Evolutionary conservation across 1,140 invertebrate genomes (phyloP), one percentile per base, ranked within the genome.

Genomic region (Laupala kohalensis): DNA sequence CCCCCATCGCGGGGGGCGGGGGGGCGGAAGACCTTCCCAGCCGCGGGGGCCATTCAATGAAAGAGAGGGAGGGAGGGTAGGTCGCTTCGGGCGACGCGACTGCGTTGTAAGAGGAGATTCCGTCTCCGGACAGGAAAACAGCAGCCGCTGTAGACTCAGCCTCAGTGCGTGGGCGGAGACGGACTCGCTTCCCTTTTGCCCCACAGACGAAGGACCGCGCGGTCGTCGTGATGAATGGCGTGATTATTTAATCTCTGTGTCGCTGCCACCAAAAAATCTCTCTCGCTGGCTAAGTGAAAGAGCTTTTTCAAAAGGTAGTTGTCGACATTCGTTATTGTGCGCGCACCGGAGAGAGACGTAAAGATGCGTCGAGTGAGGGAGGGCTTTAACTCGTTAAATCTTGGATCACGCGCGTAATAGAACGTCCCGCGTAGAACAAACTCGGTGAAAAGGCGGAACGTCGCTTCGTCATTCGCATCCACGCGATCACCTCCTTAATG

Each of bases 31-130:
- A 23, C 37, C 69, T n/a, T 28, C 69, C 53, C 69, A 29, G 25
- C 29, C 29, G 29, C 69, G 27, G 19, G n/a, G 4, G 25, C 69
- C 53, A 30, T 70, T 64, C 25, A 69, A 69, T 69, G 68, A 28
- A 69, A 5, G 13, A 28, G 28, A 53, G 26, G 26, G 68, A 25
- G 68, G 68, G 28, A 69, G 27, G 68, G 68, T 25, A 66, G 65
- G 27, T 15, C 25, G 19, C 24, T 26, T 26, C 27, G 67, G 37
- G 1, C 6, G 30, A 6, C 30, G 30, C 30, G 30, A 19, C 37
- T n/a, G 37, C 4, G 37, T 19, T 4, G 27, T 68, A 30, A 68
- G 27, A 68, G 27, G 27, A 29, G 67, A 68, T 23, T 68, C 28
- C 67, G 67, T 25, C 67, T 68, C 6, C 29, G 27, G 67, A 68